Evolutionary conservation across 2,888 invertebrate genomes (phyloP), one percentile per base, ranked within the genome.

Genomic region (Oscheius onirici): DNA sequence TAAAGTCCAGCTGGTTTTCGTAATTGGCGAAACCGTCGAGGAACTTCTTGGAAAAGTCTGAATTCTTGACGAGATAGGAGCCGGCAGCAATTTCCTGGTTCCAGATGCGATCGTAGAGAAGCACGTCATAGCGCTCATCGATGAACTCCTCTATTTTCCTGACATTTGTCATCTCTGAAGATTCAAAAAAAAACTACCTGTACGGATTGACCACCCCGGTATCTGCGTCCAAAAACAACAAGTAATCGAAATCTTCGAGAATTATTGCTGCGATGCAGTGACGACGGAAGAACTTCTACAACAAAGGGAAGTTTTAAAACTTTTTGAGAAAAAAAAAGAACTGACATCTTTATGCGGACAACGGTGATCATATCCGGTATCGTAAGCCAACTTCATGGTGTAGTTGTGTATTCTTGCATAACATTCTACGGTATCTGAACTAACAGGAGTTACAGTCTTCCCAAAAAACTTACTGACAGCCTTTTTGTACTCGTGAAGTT

Each of bases 11-110:
- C 17, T 69, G 58, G 43, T 17, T 60, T 41, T 78, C 77, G 34
- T 74, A 78, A 40, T 78, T 60, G 1, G 77, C 75, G 43, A 75
- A 80, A 24, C 74, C 74, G 15, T 67, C 69, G 15, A 78, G 67
- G 15, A 76, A 72, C 11, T 75, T 67, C 1, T 46, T 44, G 2
- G 69, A 54, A 28, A 66, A 78, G 8, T 34, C 20, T 6, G 58
- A 41, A 11, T 41, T 58, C 17, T n/a, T 2, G 3, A 58, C n/a
- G 17, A 58, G 34, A 20, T 41, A 58, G 17, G 41, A 40, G 20
- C 58, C 58, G 20, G 41, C n/a, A 3, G 41, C 41, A 17, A 58
- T 58, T 41, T 58, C 58, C 10, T 58, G 41, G 22, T 58, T 41
- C 20, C n/a, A 58, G 13, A 34, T 3, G 5, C 57, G 26, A 13